Percentiles rank a stretch among this genome's conserved stretches.
phyloP scores from a whole-genome alignment of 2,888 invertebrate genomes.

The Falcaria lacertinaria region DNA sequence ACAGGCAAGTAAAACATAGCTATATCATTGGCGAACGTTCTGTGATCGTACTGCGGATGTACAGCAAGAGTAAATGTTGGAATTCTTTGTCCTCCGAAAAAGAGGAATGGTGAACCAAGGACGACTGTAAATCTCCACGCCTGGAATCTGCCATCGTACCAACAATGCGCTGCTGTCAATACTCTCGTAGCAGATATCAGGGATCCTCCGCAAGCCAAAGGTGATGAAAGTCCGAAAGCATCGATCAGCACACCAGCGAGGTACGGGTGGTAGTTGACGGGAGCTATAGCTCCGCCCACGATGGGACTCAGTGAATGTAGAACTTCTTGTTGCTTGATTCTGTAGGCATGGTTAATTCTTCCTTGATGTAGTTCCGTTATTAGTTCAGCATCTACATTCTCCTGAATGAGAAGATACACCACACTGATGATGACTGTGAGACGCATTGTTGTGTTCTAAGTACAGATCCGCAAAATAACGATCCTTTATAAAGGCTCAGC shows the following conservation, averaged over 20 bases:
- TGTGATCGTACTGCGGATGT: constrained; percentile 42
- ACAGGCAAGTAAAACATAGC: constrained; percentile 49
- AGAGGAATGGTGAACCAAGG: constrained; percentile 50
- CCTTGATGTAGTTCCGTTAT: constrained; percentile 47
- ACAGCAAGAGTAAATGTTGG: constrained; percentile 32
- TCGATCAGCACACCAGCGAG: constrained; percentile 56
- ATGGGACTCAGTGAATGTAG: constrained; percentile 27
- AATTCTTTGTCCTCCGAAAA: constrained; percentile 52
- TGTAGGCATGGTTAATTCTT: constrained; percentile 47
- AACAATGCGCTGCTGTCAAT: constrained; percentile 64
- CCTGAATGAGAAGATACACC: constrained; percentile 21
- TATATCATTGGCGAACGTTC: constrained; percentile 56
- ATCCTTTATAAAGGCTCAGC: constrained; percentile 2
- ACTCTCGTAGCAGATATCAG: constrained; percentile 43
- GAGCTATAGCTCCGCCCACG: constrained; percentile 53
- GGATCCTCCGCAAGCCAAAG: constrained; percentile 59
- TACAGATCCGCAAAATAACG: constrained; percentile 4
- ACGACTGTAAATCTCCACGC: constrained; percentile 54
- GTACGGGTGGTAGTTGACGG: constrained; percentile 49
- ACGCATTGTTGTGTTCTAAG: constrained; percentile 28
- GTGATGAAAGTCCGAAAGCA: constrained; percentile 33
- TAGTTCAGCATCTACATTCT: constrained; percentile 16
- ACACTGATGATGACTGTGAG: constrained; percentile 25
- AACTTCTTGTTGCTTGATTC: constrained; percentile 40
- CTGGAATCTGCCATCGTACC: constrained; percentile 50